Percentiles rank a stretch among this genome's conserved stretches.
Evolutionary conservation across 2,797 vertebrate genomes (phyloP).

Genomic region (Sebastes matsubarae): DNA sequence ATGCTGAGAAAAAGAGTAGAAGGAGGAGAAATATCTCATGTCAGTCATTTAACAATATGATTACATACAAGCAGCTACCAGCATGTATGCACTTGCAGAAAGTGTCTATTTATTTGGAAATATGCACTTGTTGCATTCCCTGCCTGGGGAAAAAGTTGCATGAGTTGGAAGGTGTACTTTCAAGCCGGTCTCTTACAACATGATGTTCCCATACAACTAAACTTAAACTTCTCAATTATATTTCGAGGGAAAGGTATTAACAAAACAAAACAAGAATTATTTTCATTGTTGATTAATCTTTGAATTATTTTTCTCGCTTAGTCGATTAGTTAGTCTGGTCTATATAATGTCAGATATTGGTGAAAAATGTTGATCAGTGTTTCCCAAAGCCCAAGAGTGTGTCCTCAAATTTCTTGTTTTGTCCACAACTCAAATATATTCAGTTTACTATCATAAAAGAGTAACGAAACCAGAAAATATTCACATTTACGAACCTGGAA

Average conservation of each 20-base stretch:
- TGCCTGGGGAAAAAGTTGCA: background rate
- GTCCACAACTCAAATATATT: too few relatives aligned
- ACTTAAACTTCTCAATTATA: too few relatives aligned
- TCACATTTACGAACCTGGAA: too few relatives aligned
- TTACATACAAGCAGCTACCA: background rate
- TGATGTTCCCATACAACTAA: background rate
- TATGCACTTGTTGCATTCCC: constrained; percentile 20
- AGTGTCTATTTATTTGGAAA: constrained; percentile 9
- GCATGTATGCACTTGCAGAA: constrained; percentile 1
- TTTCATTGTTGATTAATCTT: too few relatives aligned
- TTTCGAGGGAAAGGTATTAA: background rate
- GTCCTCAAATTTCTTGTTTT: too few relatives aligned
- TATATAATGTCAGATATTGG: too few relatives aligned
- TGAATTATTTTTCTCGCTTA: too few relatives aligned
- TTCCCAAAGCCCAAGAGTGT: too few relatives aligned
- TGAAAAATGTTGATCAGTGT: too few relatives aligned
- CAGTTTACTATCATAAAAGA: too few relatives aligned
- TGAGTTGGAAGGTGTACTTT: constrained; percentile 7
- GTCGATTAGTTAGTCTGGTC: too few relatives aligned
- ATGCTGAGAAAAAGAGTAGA: background rate
- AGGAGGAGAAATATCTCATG: constrained; percentile 8
- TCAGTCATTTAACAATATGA: constrained; percentile 12
- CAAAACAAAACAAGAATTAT: background rate
- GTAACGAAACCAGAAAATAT: too few relatives aligned
- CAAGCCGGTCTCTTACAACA: background rate